phyloP scores from a whole-genome alignment of 2,888 invertebrate species.

The Venusia cambrica region DNA sequence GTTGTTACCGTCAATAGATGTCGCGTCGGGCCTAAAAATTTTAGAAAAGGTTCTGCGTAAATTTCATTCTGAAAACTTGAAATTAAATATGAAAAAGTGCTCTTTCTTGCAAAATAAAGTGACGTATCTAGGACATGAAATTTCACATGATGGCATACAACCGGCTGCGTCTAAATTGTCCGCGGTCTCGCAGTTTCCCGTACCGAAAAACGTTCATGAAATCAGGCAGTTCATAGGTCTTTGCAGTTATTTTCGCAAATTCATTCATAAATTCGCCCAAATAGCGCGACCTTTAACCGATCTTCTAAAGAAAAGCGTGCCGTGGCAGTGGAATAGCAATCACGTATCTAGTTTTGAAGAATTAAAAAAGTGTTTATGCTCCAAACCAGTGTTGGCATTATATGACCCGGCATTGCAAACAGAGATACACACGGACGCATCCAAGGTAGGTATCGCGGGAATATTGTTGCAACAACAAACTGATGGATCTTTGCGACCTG shows the following conservation, averaged over 20 bases:
- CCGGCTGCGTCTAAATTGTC: slow-evolving; percentile 29
- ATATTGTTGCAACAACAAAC: too few relatives aligned
- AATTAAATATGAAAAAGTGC: slow-evolving; percentile 33
- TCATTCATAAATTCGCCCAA: slow-evolving; percentile 32
- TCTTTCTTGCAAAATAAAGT: slow-evolving; percentile 30
- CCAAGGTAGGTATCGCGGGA: too few relatives aligned
- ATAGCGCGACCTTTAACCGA: slow-evolving; percentile 24
- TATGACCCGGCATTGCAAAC: neutral
- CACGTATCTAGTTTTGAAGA: slow-evolving; percentile 8
- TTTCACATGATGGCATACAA: slow-evolving; percentile 25
- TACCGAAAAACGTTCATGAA: slow-evolving; percentile 31
- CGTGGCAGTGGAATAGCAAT: neutral
- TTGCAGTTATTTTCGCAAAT: slow-evolving; percentile 36
- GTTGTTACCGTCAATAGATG: neutral
- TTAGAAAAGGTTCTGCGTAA: slow-evolving; percentile 1
- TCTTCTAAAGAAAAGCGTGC: neutral
- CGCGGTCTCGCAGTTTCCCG: slow-evolving; percentile 28
- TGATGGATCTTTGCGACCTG: too few relatives aligned
- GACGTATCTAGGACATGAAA: slow-evolving; percentile 33
- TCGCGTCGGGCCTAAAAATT: neutral
- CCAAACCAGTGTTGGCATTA: slow-evolving; percentile 31
- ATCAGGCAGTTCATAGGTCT: slow-evolving; percentile 35
- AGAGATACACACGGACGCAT: too few relatives aligned
- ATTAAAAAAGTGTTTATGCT: slow-evolving; percentile 24
- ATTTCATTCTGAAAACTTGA: slow-evolving; percentile 11